Evolutionary conservation across 2,888 invertebrate genomes (phyloP).

Genomic region (Dysmachus trigonus): DNA sequence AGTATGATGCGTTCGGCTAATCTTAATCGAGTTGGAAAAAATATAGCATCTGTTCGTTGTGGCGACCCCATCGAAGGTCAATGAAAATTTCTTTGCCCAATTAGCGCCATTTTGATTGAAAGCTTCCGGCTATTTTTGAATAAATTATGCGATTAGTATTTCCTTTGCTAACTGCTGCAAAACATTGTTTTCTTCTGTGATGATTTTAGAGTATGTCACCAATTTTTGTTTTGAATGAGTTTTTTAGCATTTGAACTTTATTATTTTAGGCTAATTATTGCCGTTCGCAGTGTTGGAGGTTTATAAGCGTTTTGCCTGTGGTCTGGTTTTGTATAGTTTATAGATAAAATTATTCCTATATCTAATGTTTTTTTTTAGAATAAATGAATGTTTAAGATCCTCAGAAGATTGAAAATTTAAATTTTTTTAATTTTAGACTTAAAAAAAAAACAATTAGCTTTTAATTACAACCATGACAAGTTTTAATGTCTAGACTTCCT

Average conservation of each 20-base stretch:
- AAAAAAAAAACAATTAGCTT: too few relatives aligned
- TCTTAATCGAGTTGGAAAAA: not conserved
- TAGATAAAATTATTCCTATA: too few relatives aligned
- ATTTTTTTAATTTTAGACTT: too few relatives aligned
- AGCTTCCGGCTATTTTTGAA: not conserved
- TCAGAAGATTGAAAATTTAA: too few relatives aligned
- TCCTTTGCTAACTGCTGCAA: too few relatives aligned
- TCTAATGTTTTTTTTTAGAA: too few relatives aligned
- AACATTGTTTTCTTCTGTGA: too few relatives aligned
- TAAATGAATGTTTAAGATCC: too few relatives aligned
- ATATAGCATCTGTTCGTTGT: not conserved
- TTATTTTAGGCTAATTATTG: not conserved
- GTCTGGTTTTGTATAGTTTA: too few relatives aligned
- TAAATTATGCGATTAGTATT: not conserved
- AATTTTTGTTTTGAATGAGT: not conserved
- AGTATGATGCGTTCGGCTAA: not conserved
- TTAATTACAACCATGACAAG: too few relatives aligned
- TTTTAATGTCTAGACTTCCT: too few relatives aligned
- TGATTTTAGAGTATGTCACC: too few relatives aligned
- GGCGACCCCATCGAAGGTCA: not conserved
- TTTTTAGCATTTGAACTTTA: not conserved
- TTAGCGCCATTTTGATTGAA: not conserved
- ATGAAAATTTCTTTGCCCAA: not conserved
- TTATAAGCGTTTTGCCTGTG: not conserved
- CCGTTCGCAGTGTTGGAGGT: not conserved